Percentiles rank a stretch among this genome's conserved stretches.
phyloP scores from a whole-genome alignment of 2,888 invertebrate species.

The Meiosimyza platycephala region DNA sequence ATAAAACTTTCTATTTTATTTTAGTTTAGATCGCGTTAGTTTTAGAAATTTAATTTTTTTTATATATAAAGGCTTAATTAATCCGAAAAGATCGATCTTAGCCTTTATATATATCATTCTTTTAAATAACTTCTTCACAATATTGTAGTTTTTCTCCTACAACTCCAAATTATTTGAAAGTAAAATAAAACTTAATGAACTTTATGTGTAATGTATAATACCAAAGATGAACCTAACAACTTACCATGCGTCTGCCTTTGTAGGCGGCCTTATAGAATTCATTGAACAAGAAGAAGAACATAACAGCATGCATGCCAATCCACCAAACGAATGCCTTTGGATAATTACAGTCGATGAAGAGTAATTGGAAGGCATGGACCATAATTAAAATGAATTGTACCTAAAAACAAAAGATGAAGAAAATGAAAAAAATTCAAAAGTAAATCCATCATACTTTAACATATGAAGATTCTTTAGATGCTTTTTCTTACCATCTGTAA shows the following conservation, averaged over 20 bases:
- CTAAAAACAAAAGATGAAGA: slow-evolving; percentile 68
- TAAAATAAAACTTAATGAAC: no score
- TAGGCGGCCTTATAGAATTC: slow-evolving; percentile 92
- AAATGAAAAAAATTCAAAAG: slow-evolving; percentile 11
- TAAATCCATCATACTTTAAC: neutral
- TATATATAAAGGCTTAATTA: no score
- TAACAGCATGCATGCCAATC: slow-evolving; percentile 95
- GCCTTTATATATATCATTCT: no score
- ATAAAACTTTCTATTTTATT: no score
- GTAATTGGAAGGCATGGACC: slow-evolving; percentile 91
- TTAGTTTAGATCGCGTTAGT: no score
- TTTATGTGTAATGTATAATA: no score
- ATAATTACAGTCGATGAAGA: slow-evolving; percentile 92
- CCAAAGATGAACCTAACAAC: slow-evolving; percentile 39
- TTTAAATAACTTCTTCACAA: no score
- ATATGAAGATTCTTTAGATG: no score
- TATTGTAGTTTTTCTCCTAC: no score
- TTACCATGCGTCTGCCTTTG: slow-evolving; percentile 65
- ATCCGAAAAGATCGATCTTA: no score
- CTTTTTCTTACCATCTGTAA: slow-evolving; percentile 83
- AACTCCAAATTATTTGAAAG: no score
- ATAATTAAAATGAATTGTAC: slow-evolving; percentile 91
- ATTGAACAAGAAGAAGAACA: slow-evolving; percentile 96
- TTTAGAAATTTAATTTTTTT: no score
- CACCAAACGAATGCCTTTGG: slow-evolving; percentile 95